A percentile compares a stretch with the other conserved stretches of the same genome.
These are phyloP conservation scores for Caenorhabditis imperialis DNA, from an alignment of 2,888 invertebrate species.

Conservation along the genomic window DNA sequence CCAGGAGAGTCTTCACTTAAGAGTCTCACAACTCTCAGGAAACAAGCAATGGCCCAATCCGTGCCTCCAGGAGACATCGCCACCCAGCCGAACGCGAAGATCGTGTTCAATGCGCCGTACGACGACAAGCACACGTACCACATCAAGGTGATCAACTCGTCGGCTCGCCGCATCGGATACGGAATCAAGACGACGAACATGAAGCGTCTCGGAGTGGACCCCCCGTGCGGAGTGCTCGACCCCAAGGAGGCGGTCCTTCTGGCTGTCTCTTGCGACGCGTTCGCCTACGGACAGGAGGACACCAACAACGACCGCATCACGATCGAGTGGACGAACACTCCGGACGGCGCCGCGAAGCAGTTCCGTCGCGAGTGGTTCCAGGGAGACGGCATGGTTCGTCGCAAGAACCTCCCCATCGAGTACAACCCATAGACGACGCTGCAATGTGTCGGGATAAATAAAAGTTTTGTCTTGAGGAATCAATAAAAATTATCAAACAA, in stretches of 20 bases:
- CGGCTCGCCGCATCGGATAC: conserved; percentile 67
- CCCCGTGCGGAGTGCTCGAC: too few relatives aligned
- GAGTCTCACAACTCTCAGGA: too few relatives aligned
- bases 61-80: conserved; percentile 67
- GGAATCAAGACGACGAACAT: conserved; percentile 23
- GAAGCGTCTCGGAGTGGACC: too few relatives aligned
- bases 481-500: too few relatives aligned
- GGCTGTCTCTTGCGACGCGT: neutral
- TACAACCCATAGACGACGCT: conserved; percentile 45
- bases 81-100: conserved; percentile 64
- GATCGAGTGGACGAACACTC: conserved; percentile 65
- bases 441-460: too few relatives aligned
- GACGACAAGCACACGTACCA: conserved; percentile 70
- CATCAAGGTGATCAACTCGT: conserved; percentile 58
- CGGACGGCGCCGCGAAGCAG: conserved; percentile 61
- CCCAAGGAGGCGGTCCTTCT: too few relatives aligned
- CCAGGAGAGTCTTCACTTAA: too few relatives aligned
- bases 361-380: conserved; percentile 69
- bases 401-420: conserved; percentile 60
- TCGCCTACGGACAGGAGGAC: conserved; percentile 37
- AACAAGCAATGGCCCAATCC: conserved; percentile 66
- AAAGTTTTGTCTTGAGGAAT: too few relatives aligned
- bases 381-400: conserved; percentile 64
- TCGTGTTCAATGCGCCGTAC: conserved; percentile 71
- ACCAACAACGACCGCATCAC: conserved; percentile 67